Conservation (phyloP, 2,888 invertebrate genomes). For the Catotricha subobsoleta region DNA sequence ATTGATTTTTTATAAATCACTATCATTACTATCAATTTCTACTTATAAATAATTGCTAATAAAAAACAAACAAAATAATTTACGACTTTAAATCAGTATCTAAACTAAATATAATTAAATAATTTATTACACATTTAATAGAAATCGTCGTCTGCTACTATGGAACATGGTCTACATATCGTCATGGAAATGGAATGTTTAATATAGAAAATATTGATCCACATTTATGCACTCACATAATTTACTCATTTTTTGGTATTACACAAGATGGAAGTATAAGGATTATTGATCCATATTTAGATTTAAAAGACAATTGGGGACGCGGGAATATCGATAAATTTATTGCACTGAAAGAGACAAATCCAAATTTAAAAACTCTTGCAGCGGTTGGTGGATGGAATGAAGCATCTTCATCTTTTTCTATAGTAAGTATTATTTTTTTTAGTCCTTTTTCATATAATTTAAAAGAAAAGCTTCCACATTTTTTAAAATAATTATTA, state of each 20-base stretch:
- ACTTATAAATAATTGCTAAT: too few relatives aligned
- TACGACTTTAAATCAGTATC: too few relatives aligned
- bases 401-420: too few relatives aligned
- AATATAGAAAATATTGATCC: constrained; percentile 47
- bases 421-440: too few relatives aligned
- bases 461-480: too few relatives aligned
- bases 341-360: constrained; percentile 24
- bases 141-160: constrained; percentile 66
- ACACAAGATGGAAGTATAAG: constrained; percentile 32
- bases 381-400: constrained; percentile 85
- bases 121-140: too few relatives aligned
- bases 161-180: constrained; percentile 58
- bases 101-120: too few relatives aligned
- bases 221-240: constrained; percentile 50
- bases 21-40: too few relatives aligned
- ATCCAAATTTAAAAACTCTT: constrained; percentile 34
- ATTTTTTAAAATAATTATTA: too few relatives aligned
- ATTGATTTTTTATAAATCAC: too few relatives aligned
- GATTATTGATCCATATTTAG: constrained; percentile 41
- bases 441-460: too few relatives aligned
- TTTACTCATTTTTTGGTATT: constrained; percentile 57
- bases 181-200: constrained; percentile 44
- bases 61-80: too few relatives aligned
- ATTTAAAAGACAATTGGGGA: constrained; percentile 42
- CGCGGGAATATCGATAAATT: constrained; percentile 27